Base-by-base conservation (phyloP, 2,888 invertebrate genomes). In the Standfussiana lucernea region DNA sequence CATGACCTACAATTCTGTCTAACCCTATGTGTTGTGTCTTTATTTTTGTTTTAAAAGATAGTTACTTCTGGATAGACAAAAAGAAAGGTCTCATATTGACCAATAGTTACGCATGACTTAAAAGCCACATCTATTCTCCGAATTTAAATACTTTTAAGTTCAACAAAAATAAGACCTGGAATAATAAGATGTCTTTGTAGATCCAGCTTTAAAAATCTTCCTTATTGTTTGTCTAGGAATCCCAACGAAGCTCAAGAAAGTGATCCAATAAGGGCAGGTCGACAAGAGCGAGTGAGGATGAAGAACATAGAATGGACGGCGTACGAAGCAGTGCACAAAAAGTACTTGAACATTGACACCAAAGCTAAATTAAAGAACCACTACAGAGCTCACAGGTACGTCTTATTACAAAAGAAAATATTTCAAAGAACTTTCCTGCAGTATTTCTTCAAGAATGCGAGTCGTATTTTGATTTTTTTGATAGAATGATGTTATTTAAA, bases 231-330 rank as follows among this genome's bases (percentile, higher is more conserved):
- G 68, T 56, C 42, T 94, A 99, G 99, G 82, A 99, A 99, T 95
- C 99, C 99, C 8, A 99, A 99, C 92, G 98, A 99, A 92, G 98
- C 98, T 32, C 98, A 98, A 94, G 98, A 98, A 87, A 97, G 97
- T 76, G 97, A 97, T 86, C 97, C 97, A 42, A 95, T 96, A 53
- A 97, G 98, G 89, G 97, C 97, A 37, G 97, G 97, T n/a, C 96
- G 98, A 80, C 98, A 98, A 90, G 98, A 98, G 89, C 97, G 98
- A 84, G 98, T 98, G 86, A 97, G 98, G 88, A 97, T 98, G 94
- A 98, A 98, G 95, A 98, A 98, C 91, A 98, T 99, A 79, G 99
- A 98, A 91, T 99, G 99, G 99, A 98, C 98, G 2, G 98, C 98
- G 0, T 99, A 99, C 92, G 99, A 99, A 94, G 98, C 98, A 53